A percentile compares a stretch with the other conserved stretches of the same genome.
These are phyloP conservation scores for Palythoa heliodiscus DNA, from an alignment of 92 coral and sea anemone species.

Conservation along the genomic window DNA sequence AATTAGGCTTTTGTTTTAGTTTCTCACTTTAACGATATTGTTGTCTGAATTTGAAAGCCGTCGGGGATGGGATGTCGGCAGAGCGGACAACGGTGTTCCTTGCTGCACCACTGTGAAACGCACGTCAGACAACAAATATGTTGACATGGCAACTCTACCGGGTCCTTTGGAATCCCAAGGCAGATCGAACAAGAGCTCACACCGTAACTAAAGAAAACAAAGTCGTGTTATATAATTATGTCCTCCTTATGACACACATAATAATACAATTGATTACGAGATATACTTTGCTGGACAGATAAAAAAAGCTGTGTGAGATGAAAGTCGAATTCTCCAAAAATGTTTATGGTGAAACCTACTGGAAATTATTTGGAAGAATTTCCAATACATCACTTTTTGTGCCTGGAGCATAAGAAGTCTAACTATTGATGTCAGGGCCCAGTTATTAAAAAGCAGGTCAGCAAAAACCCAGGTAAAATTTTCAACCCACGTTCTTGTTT, in stretches of 20 bases:
- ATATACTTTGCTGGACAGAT: too few species aligned
- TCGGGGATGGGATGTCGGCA: too few species aligned
- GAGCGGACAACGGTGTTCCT: not conserved
- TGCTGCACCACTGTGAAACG: conserved; percentile 49
- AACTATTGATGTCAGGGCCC: too few species aligned
- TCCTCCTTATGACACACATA: too few species aligned
- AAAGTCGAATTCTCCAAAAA: not conserved
- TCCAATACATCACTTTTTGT: not conserved
- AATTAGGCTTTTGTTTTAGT: not conserved
- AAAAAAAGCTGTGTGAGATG: too few species aligned
- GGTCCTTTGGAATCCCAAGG: too few species aligned
- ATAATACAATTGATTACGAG: too few species aligned
- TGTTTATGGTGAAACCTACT: too few species aligned
- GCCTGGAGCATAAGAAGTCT: too few species aligned
- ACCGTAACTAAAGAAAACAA: conserved; percentile 45
- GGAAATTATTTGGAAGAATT: too few species aligned
- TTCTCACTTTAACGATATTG: conserved; percentile 34
- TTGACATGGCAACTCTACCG: conserved; percentile 56
- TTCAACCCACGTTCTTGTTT: conserved; percentile 32
- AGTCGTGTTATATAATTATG: not conserved
- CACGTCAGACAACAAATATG: conserved; percentile 63
- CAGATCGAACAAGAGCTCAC: conserved; percentile 17
- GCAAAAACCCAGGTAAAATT: not conserved
- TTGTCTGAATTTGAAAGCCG: not conserved
- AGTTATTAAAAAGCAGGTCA: not conserved